Conservation (phyloP, 2,888 invertebrate species). For the Hecatera dysodea region DNA sequence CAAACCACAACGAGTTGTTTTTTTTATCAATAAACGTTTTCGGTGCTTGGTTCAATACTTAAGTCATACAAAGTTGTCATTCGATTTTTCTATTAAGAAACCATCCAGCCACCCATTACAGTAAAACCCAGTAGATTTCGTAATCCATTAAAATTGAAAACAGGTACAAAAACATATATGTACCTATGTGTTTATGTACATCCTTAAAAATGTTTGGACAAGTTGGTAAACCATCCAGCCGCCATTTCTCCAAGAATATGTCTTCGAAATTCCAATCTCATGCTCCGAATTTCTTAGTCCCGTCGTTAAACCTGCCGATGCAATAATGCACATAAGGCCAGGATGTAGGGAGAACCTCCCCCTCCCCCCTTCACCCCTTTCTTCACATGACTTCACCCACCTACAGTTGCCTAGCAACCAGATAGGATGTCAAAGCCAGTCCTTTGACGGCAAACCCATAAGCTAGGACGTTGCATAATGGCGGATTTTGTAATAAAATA, state of each 20-base stretch:
- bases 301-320: constrained; percentile 46
- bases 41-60: no score
- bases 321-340: constrained; percentile 48
- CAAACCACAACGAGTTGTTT: no score
- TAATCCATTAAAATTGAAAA: no score
- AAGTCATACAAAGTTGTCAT: no score
- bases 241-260: background rate
- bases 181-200: no score
- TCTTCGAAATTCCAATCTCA: constrained; percentile 12
- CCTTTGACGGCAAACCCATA: constrained; percentile 35
- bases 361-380: background rate
- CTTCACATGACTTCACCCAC: constrained; percentile 47
- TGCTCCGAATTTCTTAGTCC: constrained; percentile 32
- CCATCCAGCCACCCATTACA: no score
- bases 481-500: constrained; percentile 19
- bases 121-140: no score
- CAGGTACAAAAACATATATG: no score
- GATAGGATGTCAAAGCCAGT: constrained; percentile 60
- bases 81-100: no score
- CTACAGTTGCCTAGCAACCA: constrained; percentile 60
- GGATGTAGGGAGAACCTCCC: constrained; percentile 26
- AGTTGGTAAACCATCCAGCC: background rate
- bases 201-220: background rate
- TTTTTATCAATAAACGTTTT: no score
- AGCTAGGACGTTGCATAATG: constrained; percentile 7